Conservation (phyloP, 2,797 vertebrate genomes). For the Oreochromis mossambicus region DNA sequence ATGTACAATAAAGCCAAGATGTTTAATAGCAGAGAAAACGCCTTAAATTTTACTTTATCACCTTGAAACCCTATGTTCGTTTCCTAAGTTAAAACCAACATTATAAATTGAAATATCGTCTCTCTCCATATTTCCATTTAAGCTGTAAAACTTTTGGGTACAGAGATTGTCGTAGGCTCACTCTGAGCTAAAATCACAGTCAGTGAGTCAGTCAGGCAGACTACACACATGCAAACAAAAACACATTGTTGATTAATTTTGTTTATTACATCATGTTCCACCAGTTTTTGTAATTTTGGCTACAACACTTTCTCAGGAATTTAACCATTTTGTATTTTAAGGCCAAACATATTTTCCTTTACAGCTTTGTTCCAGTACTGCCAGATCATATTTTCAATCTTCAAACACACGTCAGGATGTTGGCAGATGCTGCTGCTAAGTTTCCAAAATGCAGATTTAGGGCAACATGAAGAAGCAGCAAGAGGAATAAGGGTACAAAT, state of each 20-base stretch:
- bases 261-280: neutral
- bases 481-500: neutral
- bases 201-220: neutral
- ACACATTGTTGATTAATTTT: neutral
- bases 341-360: neutral
- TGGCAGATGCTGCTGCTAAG: neutral
- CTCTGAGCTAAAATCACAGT: neutral
- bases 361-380: neutral
- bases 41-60: rapidly evolving
- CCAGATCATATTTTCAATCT: rapidly evolving
- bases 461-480: neutral
- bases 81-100: neutral
- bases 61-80: neutral
- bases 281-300: neutral
- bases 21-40: neutral
- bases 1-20: neutral
- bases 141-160: neutral
- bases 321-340: neutral
- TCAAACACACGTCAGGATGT: neutral
- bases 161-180: neutral
- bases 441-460: neutral
- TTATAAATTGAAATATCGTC: neutral
- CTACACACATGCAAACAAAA: neutral
- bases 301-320: neutral
- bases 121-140: neutral